Conservation (phyloP, 2,888 invertebrate species). For the Eupithecia dodoneata region DNA sequence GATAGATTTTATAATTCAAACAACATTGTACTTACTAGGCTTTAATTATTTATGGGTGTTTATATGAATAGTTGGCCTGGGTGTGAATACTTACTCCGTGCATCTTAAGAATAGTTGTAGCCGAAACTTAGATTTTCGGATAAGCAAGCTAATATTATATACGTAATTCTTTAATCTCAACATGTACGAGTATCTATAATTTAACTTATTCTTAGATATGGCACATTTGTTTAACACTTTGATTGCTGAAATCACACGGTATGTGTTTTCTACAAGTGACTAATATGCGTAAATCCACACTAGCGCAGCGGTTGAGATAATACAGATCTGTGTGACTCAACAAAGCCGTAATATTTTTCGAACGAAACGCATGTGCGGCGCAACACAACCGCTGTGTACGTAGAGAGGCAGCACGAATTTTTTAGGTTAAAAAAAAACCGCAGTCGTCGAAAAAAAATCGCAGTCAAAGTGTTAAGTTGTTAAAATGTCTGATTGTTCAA, state of each 20-base stretch:
- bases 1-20: slow-evolving; percentile 31
- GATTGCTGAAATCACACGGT: too few relatives aligned
- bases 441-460: too few relatives aligned
- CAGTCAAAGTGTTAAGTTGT: too few relatives aligned
- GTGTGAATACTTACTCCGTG: not conserved
- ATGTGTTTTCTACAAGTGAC: too few relatives aligned
- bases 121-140: not conserved
- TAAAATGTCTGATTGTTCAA: not conserved
- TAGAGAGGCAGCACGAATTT: too few relatives aligned
- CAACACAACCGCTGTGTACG: too few relatives aligned
- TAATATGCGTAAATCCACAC: too few relatives aligned
- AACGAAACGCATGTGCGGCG: too few relatives aligned
- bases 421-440: too few relatives aligned
- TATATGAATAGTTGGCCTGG: not conserved
- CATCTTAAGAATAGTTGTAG: not conserved
- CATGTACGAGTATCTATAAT: not conserved
- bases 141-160: not conserved
- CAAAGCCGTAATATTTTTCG: too few relatives aligned
- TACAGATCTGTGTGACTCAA: too few relatives aligned
- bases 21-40: slow-evolving; percentile 5
- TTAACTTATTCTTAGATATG: not conserved
- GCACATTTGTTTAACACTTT: not conserved
- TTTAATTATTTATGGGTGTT: slow-evolving; percentile 9
- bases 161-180: not conserved
- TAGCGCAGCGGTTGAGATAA: too few relatives aligned